These are phyloP conservation scores for Dipodomys ordii DNA, from an alignment of 2,113 vertebrate genomes.

Conservation along the genomic window DNA sequence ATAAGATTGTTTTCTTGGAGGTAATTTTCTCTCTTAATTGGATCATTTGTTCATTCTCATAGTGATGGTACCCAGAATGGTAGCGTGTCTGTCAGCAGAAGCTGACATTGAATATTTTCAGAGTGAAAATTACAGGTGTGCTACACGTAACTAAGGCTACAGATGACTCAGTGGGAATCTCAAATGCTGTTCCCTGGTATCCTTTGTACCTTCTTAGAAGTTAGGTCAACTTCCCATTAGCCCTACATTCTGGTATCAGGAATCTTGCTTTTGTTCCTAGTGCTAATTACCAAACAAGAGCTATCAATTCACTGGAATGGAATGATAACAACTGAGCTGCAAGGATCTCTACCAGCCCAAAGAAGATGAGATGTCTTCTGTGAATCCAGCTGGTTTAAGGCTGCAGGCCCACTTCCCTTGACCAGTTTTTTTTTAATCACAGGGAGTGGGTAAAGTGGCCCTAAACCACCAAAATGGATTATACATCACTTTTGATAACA, in stretches of 20 bases:
- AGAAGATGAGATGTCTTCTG: constrained; percentile 25
- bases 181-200: background rate
- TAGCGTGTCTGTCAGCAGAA: background rate
- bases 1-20: background rate
- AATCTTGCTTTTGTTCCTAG: constrained; percentile 9
- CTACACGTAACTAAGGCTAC: background rate
- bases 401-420: constrained; percentile 43
- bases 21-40: background rate
- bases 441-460: constrained; percentile 50
- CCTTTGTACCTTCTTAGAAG: background rate
- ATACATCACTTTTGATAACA: constrained; percentile 42
- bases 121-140: background rate
- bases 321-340: background rate
- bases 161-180: background rate
- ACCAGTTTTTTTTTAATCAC: constrained; percentile 13
- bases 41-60: background rate
- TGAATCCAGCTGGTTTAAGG: constrained; percentile 66
- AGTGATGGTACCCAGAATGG: background rate
- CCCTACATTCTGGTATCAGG: background rate
- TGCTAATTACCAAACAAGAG: background rate
- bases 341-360: constrained; percentile 39
- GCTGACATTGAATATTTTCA: background rate
- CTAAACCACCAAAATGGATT: constrained; percentile 63
- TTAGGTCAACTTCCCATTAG: background rate
- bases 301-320: background rate